These are phyloP conservation scores for Drosophila yakuba DNA, from an alignment of 1,140 invertebrate species.

Conservation along the genomic window DNA sequence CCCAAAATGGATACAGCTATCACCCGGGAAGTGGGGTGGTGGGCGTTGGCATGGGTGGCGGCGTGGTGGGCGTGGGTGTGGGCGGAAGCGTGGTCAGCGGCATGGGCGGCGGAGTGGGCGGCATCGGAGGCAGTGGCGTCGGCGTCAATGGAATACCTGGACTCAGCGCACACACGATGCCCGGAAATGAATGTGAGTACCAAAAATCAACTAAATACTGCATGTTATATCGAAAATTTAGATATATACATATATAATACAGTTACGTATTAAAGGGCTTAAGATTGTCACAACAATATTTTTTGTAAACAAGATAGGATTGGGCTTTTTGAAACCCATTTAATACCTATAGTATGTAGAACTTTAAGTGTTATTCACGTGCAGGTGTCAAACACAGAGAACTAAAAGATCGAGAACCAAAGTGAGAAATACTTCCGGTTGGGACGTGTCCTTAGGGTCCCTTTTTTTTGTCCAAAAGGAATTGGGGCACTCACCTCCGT, in stretches of 20 bases:
- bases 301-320: background rate
- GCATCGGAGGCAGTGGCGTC: constrained; percentile 58
- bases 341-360: too few species aligned
- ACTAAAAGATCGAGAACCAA: constrained; percentile 30
- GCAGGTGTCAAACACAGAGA: background rate
- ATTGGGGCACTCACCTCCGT: constrained; percentile 1
- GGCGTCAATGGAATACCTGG: constrained; percentile 84
- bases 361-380: background rate
- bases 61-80: constrained; percentile 84
- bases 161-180: constrained; percentile 86
- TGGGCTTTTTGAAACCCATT: background rate
- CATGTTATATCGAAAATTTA: background rate
- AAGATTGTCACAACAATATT: too few species aligned
- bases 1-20: constrained; percentile 93
- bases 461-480: background rate
- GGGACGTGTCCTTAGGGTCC: constrained; percentile 19
- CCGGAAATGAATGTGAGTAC: constrained; percentile 90
- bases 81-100: constrained; percentile 76
- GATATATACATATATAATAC: background rate
- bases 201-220: background rate
- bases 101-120: constrained; percentile 74
- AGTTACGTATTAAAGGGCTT: background rate
- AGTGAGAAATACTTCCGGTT: constrained; percentile 73
- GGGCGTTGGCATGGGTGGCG: constrained; percentile 71
- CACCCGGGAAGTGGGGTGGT: constrained; percentile 87